These are phyloP conservation scores for Theristicus caerulescens DNA, from an alignment of 2,113 vertebrate genomes.

Conservation along the genomic window DNA sequence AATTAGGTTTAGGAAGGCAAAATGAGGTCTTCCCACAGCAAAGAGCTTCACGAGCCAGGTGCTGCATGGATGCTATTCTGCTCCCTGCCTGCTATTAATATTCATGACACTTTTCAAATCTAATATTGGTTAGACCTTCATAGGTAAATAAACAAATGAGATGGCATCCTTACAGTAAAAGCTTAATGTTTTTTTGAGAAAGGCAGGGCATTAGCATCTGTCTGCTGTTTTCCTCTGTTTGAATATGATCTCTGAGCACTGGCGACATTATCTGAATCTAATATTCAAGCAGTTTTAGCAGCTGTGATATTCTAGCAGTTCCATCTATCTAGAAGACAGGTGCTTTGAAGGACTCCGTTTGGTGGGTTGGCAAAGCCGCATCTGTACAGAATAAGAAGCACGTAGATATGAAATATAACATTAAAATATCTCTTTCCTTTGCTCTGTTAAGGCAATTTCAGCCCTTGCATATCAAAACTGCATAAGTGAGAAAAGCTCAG, in stretches of 20 bases:
- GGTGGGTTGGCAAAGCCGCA: background rate
- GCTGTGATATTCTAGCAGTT: background rate
- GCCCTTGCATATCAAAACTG: background rate
- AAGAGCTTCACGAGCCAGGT: background rate
- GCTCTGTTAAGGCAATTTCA: background rate
- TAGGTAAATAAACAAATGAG: background rate
- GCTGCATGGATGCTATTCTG: background rate
- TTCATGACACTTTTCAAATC: background rate
- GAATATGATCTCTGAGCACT: background rate
- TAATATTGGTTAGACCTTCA: background rate
- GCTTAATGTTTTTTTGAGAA: background rate
- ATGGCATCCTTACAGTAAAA: background rate
- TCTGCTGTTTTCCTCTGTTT: background rate
- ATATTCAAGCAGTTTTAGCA: background rate
- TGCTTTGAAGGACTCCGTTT: background rate
- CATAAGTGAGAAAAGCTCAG: rapidly evolving
- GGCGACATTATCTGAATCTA: background rate
- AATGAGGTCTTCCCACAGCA: background rate
- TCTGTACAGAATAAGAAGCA: background rate
- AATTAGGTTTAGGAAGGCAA: background rate
- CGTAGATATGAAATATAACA: background rate
- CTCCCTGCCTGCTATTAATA: background rate
- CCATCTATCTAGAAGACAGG: background rate
- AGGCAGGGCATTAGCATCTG: background rate
- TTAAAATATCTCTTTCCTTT: background rate